Conservation (phyloP, 2,797 vertebrate species). For the Catostomus latipinnis region DNA sequence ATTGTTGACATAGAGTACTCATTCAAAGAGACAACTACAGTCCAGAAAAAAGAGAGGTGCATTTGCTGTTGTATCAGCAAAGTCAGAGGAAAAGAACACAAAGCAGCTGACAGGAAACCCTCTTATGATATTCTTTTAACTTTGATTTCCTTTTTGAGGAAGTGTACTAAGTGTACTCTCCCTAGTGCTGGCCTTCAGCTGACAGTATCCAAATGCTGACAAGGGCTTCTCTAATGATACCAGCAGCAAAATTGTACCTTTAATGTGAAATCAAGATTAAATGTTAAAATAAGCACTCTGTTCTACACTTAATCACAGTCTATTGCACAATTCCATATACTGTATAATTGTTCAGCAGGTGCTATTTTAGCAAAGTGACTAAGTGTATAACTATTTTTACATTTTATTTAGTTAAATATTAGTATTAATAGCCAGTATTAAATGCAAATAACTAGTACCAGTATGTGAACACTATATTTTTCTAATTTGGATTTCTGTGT, state of each 20-base stretch:
- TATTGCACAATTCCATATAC: no score
- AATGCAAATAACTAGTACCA: conserved; percentile 12
- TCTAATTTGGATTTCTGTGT: neutral
- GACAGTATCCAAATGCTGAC: conserved; percentile 58
- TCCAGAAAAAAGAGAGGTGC: conserved; percentile 70
- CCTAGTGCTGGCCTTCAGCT: conserved; percentile 39
- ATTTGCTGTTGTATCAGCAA: conserved; percentile 80
- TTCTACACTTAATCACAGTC: no score
- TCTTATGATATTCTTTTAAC: conserved; percentile 77
- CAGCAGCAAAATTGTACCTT: neutral
- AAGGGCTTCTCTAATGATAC: conserved; percentile 57
- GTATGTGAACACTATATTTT: conserved; percentile 6
- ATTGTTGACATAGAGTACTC: conserved; percentile 44
- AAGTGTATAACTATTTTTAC: no score
- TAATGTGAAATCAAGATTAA: neutral
- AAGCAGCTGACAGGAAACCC: conserved; percentile 84
- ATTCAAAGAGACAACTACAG: conserved; percentile 68
- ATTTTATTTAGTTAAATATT: no score
- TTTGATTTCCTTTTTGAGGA: conserved; percentile 82
- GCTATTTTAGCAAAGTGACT: no score
- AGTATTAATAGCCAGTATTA: neutral
- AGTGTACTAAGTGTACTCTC: conserved; percentile 57
- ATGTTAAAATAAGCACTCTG: no score
- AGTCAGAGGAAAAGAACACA: conserved; percentile 79
- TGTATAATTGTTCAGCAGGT: no score